A percentile compares a stretch with the other conserved stretches of the same genome.
Conservation (phyloP, 2,113 vertebrate species). For the Stegostoma tigrinum region DNA sequence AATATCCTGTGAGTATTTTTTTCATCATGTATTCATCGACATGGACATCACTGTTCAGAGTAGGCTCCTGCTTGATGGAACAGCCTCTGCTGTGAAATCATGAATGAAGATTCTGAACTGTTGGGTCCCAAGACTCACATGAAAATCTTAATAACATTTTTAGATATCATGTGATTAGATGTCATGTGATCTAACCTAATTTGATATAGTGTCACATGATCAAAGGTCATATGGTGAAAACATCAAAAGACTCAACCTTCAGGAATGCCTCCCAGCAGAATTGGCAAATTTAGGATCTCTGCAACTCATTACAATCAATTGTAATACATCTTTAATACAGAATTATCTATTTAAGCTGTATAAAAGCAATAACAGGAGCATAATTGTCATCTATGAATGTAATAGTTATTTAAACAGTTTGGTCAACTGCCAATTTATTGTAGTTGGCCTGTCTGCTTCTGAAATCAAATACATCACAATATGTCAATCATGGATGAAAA, state of each 20-base stretch:
- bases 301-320: neutral
- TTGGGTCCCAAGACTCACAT: neutral
- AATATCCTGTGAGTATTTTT: neutral
- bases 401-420: constrained; percentile 17
- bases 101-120: neutral
- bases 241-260: neutral
- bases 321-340: neutral
- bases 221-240: neutral
- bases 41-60: neutral
- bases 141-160: neutral
- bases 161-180: neutral
- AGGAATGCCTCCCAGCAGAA: neutral
- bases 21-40: neutral
- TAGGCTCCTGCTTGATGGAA: neutral
- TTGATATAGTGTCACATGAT: neutral
- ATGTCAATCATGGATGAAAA: neutral
- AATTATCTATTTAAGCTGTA: neutral
- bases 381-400: neutral
- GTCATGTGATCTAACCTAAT: neutral
- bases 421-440: neutral
- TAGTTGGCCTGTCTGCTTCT: neutral
- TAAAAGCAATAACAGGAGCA: constrained; percentile 18
- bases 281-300: neutral
- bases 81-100: neutral
- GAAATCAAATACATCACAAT: neutral